Base-by-base conservation (phyloP, 2,113 vertebrate species). In the Urocynchramus pylzowi region DNA sequence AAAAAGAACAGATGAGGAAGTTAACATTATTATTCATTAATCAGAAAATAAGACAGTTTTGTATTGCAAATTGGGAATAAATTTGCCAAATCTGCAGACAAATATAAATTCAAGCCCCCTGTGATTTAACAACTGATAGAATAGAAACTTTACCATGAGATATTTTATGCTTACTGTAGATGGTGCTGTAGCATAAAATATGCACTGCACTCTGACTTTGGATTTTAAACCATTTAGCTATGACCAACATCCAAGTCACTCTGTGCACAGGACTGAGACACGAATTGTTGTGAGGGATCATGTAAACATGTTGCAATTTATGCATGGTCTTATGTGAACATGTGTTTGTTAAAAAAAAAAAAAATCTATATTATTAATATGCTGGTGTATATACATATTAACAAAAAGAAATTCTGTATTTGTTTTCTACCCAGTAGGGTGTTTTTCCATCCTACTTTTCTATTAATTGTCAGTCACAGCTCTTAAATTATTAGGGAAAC, bases 101-200 rank as follows among this genome's bases (percentile, higher is more conserved):
- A 69, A 89, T 24, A 7, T 39, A 59, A 67, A 88, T 56, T 71
- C 19, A 73, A 95, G 15, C 8, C 23, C 28, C 14, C 9, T 52
- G 16, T 57, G 8, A 76, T 73, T 42, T 49, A 84, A 31, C 37
- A 39, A 27, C 26, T 60, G 11, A 79, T 44, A 70, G 88, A 77
- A 75, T 7, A 16, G 24, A 59, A 74, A 76, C 4, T 41, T 88
- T 54, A 57, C 11, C 19, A 41, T 5, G 13, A 27, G 14, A 21
- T 70, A 50, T 70, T 61, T 79, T 76, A 11, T 77, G 19, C 30
- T 74, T 52, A 73, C 96, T 91, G 82, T 86, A 97, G 97, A 73
- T 97, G 97, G 97, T 68, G 84, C 88, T 96, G 73, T 89, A 76
- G 42, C 81, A 94, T 94, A 94, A 96, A 91, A 30, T 54, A 94